Percentiles rank a stretch among this genome's conserved stretches.
phyloP scores from a whole-genome alignment of 2,888 invertebrate species.

The Rhabditoides inermis region DNA sequence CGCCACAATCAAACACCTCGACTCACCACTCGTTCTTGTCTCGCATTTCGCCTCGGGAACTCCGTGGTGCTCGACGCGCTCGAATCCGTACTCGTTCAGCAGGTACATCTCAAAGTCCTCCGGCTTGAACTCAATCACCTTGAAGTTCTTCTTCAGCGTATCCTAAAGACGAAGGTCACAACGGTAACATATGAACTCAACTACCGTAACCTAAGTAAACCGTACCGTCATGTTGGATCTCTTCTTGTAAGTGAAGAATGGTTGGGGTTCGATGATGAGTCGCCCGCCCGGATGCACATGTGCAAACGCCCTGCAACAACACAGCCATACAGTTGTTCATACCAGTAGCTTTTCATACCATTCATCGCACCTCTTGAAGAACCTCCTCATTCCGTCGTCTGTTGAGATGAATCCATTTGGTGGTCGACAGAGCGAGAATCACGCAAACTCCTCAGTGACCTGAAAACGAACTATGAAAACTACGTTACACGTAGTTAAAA shows the following conservation, averaged over 20 bases:
- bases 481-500: too few species aligned
- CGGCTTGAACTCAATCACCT: constrained; percentile 75
- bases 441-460: constrained; percentile 68
- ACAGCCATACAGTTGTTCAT: too few species aligned
- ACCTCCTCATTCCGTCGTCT: constrained; percentile 81
- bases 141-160: constrained; percentile 60
- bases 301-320: background rate
- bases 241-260: constrained; percentile 78
- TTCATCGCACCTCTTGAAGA: too few species aligned
- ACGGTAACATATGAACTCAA: background rate
- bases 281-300: constrained; percentile 81
- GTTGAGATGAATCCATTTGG: constrained; percentile 96
- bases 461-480: too few species aligned
- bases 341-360: too few species aligned
- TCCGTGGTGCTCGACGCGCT: constrained; percentile 32
- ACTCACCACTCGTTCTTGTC: too few species aligned
- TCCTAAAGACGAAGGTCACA: constrained; percentile 21
- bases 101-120: constrained; percentile 86
- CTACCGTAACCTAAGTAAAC: background rate
- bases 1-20: too few species aligned
- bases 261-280: constrained; percentile 85
- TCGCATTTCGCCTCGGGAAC: constrained; percentile 27
- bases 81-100: constrained; percentile 56
- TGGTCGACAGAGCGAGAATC: constrained; percentile 85
- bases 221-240: constrained; percentile 35